Percentiles rank a stretch among this genome's conserved stretches.
Evolutionary conservation across 2,797 vertebrate species (phyloP).

Genomic region (Neopelma chrysocephalum): DNA sequence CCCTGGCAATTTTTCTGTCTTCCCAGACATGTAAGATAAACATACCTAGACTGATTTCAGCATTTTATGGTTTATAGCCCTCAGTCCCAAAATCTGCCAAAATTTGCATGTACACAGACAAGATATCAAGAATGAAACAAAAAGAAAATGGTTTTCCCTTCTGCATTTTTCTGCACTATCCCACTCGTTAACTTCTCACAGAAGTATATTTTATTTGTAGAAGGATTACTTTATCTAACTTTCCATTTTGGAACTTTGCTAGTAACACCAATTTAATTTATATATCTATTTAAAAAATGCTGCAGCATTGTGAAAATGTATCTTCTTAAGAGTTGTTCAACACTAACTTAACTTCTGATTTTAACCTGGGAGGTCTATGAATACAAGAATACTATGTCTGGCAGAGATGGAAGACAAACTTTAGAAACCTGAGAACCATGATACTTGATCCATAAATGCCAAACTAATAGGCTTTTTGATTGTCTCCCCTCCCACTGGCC

Average conservation of each 20-base stretch:
- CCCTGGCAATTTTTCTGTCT: not conserved
- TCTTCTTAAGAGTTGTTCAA: not conserved
- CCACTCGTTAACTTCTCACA: not conserved
- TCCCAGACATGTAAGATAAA: not conserved
- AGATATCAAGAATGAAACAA: not conserved
- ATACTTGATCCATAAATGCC: not conserved
- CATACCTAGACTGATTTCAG: not conserved
- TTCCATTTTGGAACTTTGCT: not conserved
- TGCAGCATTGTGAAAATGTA: not conserved
- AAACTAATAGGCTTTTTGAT: not conserved
- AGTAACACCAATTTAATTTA: not conserved
- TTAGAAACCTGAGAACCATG: not conserved
- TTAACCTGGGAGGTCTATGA: not conserved
- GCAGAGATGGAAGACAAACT: not conserved
- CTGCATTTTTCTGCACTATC: not conserved
- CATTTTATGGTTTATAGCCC: not conserved
- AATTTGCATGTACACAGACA: not conserved
- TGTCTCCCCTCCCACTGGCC: not conserved
- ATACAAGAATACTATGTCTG: not conserved
- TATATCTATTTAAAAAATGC: not conserved
- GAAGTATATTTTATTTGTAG: not conserved
- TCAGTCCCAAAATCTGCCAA: not conserved
- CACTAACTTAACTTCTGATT: not conserved
- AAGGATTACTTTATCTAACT: not conserved
- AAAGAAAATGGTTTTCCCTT: not conserved